Conservation (phyloP, 2,888 invertebrate genomes). For the Alviniconcha strummeri region DNA sequence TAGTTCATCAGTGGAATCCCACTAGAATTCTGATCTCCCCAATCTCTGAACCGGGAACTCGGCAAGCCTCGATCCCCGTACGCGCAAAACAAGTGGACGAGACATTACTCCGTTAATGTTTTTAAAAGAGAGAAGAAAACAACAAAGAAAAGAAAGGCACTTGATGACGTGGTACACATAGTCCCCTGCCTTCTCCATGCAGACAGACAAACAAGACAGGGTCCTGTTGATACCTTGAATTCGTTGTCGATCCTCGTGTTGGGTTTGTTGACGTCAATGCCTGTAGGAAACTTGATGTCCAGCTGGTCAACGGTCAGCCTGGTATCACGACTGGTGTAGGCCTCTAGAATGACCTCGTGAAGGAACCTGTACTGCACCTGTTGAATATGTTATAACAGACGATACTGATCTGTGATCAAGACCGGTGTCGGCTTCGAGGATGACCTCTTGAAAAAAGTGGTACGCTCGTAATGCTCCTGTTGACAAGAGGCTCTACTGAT, state of each 20-base stretch:
- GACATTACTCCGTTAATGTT: too few relatives aligned
- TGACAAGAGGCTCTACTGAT: too few relatives aligned
- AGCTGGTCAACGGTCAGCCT: not conserved
- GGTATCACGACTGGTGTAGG: constrained; percentile 14
- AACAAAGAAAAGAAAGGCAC: too few relatives aligned
- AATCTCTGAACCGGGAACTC: too few relatives aligned
- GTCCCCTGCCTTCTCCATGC: too few relatives aligned
- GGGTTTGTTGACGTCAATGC: fast-evolving
- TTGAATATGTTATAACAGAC: not conserved
- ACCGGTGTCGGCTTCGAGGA: constrained; percentile 29
- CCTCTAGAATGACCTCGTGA: constrained; percentile 26
- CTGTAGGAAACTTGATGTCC: not conserved
- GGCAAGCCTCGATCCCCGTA: too few relatives aligned
- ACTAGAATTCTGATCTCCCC: too few relatives aligned
- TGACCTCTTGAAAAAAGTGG: constrained; percentile 22
- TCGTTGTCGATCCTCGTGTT: not conserved
- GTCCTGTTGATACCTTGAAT: not conserved
- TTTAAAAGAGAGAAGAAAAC: too few relatives aligned
- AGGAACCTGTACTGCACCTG: constrained; percentile 36
- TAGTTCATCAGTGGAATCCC: too few relatives aligned
- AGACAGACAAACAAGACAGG: not conserved
- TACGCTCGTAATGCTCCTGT: constrained; percentile 23
- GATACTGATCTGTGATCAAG: too few relatives aligned
- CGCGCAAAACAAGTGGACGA: too few relatives aligned
- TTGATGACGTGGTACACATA: too few relatives aligned